These are phyloP conservation scores for Pristionchus japonicus DNA, from an alignment of 2,888 invertebrate species.

Conservation along the genomic window DNA sequence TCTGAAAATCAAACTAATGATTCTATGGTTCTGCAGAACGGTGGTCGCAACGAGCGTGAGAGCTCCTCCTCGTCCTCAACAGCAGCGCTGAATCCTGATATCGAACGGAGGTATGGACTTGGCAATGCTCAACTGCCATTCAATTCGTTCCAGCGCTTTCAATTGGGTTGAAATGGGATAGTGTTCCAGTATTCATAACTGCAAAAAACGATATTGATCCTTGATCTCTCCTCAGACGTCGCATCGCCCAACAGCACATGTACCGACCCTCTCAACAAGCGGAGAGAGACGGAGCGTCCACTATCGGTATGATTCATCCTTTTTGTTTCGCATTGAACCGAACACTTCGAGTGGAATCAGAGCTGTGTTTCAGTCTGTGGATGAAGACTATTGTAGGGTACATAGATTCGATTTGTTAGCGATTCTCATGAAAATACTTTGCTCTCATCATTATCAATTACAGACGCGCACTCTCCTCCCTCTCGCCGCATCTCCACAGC, in stretches of 20 bases:
- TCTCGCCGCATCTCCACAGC: conserved; percentile 37
- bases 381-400: no score
- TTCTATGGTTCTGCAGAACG: conserved; percentile 24
- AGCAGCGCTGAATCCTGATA: conserved; percentile 40
- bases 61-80: conserved; percentile 9
- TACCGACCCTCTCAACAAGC: conserved; percentile 54
- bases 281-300: conserved; percentile 10
- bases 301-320: not conserved
- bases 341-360: not conserved
- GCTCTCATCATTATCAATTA: not conserved
- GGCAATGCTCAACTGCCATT: not conserved
- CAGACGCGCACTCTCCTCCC: conserved; percentile 44
- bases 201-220: not conserved
- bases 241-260: conserved; percentile 72
- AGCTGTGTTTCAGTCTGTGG: no score
- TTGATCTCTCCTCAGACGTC: conserved; percentile 54
- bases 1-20: not conserved
- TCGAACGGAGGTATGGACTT: not conserved
- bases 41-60: conserved; percentile 9
- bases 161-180: not conserved
- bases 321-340: not conserved
- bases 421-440: no score
- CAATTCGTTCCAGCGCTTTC: not conserved
- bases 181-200: no score
- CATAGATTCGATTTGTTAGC: no score